Base-by-base conservation (phyloP, 2,888 invertebrate species). In the Watsonalla cultraria region DNA sequence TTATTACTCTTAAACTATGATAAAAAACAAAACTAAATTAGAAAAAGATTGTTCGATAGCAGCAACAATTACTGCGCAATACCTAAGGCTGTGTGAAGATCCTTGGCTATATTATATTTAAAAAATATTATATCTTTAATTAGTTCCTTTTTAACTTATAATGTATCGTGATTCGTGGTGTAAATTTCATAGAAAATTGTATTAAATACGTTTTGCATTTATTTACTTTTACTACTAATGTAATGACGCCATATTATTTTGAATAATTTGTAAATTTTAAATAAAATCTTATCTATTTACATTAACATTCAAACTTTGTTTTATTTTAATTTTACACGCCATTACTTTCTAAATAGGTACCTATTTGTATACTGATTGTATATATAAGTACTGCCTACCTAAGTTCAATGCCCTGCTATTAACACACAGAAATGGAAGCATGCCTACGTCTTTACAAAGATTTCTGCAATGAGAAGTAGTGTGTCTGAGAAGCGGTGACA, bases 241-340 rank as follows among this genome's bases (percentile, higher is more conserved):
- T 54, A 53, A 60, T 56, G 53, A 62, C 59, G 70, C 70, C 70
- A 70, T 70, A 70, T 70, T 66, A 65, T 68, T 60, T 61, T 68
- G 58, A 64, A 60, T 54, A 56, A 58, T 57, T 54, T 51, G 45
- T 50, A 34, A 42, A 47, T 50, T 51, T 47, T 50, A 34, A 42
- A 47, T 50, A 35, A 47, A 47, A 46, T 52, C 11, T 35, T 46
- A 35, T 37, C 6, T 49, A 49, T 49, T 14, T 53, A 56, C 52
- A 52, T 55, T 15, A 24, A 24, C 24, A 24, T 24, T 24, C 4
- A 0, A 7, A 60, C 47, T 46, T 55, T 56, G 60, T 64, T 57
- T 65, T 48, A 50, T 52, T 11, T 15, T 5, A 35, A 45, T 48
- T 42, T 34, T 46, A 39, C 2, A 24, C 4, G 4, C 24, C 24